Evolutionary conservation across 2,888 invertebrate species (phyloP), one percentile per base, ranked within the genome.

Genomic region (Cheilosia pagana): DNA sequence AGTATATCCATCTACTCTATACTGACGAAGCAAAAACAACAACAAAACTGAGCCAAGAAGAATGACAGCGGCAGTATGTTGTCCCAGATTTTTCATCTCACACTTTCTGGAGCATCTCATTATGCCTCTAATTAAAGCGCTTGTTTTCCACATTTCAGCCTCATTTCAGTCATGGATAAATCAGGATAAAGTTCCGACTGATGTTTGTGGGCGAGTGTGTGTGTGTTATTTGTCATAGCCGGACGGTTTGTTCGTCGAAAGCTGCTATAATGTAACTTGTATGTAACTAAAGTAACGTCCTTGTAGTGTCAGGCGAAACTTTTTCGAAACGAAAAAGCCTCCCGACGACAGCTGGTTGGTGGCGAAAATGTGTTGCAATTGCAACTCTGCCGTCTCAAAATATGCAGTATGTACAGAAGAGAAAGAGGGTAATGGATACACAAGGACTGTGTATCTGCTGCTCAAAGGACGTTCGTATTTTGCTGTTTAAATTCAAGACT

Each of bases 71-170:
- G 67, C 67, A 77, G 82, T 82, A 78, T 82, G 82, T 72, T 72
- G 82, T 62, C 55, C 82, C 23, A 78, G 78, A 78, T 82, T 78
- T 82, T 78, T 62, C 60, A 59, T 19, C 35, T 41, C 55, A 23
- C 8, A 41, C 43, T 78, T 82, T 82, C 82, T 82, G 67, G 78
- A 78, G 78, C 78, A 82, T 78, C 71, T 82, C 78, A 82, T 82
- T 82, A 82, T 78, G 60, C 31, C 60, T 82, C 82, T 82, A 82
- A 82, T 82, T 82, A 82, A 67, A 48, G 71, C 71, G 71, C 71
- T 62, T 77, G 82, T 71, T 67, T 76, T 70, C 63, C 59, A 77
- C 53, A 62, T 71, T 82, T 77, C 50, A 71, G 65, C n/a, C 71
- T 55, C 76, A 48, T 71, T 71, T 41, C 48, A 21, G 50, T 57